These are phyloP conservation scores for Proales similis DNA, from an alignment of 1,140 invertebrate genomes.

Conservation along the genomic window DNA sequence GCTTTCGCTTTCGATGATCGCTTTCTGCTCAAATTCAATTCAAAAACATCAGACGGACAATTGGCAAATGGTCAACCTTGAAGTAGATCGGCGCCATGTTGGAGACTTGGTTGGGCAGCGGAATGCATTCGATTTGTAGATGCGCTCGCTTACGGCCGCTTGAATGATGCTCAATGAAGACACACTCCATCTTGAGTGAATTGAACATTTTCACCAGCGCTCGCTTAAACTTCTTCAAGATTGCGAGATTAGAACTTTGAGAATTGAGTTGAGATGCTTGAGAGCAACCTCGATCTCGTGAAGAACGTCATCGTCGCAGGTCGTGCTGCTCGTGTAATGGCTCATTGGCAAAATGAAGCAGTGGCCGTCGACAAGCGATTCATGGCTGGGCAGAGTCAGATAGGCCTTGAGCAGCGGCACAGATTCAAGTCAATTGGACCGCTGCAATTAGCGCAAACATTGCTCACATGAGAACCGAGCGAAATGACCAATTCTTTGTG, in stretches of 20 bases:
- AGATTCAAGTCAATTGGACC: conserved; percentile 24
- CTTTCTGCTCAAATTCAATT: conserved; percentile 62
- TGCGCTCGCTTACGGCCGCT: conserved; percentile 70
- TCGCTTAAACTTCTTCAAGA: conserved; percentile 63
- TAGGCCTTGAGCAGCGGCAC: conserved; percentile 57
- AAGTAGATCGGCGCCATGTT: conserved; percentile 87
- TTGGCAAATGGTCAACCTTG: conserved; percentile 58
- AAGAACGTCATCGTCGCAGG: conserved; percentile 86
- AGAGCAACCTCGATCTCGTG: conserved; percentile 67
- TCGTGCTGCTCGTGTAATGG: conserved; percentile 68
- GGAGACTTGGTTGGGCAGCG: conserved; percentile 70
- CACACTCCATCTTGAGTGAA: conserved; percentile 60
- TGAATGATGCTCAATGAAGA: conserved; percentile 82
- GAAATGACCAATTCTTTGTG: conserved; percentile 78
- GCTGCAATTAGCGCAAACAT: conserved; percentile 11
- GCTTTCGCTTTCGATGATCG: conserved; percentile 80
- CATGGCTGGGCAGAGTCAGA: conserved; percentile 67
- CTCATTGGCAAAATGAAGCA: conserved; percentile 77
- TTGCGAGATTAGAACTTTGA: background rate
- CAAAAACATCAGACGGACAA: background rate
- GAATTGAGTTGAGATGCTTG: background rate
- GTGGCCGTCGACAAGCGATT: conserved; percentile 74
- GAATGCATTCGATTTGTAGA: conserved; percentile 78
- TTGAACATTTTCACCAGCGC: conserved; percentile 70
- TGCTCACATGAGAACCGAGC: conserved; percentile 57